phyloP scores from a whole-genome alignment of 2,113 vertebrate species.

The Nyctibius bracteatus region DNA sequence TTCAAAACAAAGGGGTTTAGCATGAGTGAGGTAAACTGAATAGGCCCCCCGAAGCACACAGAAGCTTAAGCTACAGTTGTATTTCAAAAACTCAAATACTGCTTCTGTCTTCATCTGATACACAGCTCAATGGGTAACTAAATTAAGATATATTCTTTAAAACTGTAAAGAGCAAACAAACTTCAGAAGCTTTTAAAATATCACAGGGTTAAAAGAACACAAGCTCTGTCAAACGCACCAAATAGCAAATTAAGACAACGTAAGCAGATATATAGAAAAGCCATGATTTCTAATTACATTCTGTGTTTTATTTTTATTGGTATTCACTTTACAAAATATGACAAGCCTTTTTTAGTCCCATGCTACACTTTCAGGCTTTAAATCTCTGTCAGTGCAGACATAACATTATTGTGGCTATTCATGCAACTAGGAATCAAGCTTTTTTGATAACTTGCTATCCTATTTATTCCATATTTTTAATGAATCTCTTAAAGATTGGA shows the following conservation, averaged over 20 bases:
- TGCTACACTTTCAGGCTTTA: background rate
- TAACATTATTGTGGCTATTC: background rate
- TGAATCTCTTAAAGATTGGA: background rate
- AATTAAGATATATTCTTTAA: background rate
- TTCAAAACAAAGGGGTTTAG: background rate
- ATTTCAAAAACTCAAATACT: background rate
- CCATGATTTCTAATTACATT: background rate
- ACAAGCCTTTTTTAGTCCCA: background rate
- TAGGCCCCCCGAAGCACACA: background rate
- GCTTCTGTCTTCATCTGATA: background rate
- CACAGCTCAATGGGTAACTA: background rate
- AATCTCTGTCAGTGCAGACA: background rate
- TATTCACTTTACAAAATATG: background rate
- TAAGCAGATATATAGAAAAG: background rate
- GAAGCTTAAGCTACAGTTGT: background rate
- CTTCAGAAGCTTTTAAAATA: background rate
- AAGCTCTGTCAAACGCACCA: background rate
- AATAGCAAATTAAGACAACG: background rate
- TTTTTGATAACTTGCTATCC: background rate
- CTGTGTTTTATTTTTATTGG: background rate
- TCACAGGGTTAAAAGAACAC: background rate
- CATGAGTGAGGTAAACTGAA: background rate
- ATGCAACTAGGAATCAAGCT: background rate
- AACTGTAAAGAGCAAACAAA: background rate
- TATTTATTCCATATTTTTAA: background rate